Conservation (phyloP, 2,797 vertebrate species). For the Xerus rutilus region DNA sequence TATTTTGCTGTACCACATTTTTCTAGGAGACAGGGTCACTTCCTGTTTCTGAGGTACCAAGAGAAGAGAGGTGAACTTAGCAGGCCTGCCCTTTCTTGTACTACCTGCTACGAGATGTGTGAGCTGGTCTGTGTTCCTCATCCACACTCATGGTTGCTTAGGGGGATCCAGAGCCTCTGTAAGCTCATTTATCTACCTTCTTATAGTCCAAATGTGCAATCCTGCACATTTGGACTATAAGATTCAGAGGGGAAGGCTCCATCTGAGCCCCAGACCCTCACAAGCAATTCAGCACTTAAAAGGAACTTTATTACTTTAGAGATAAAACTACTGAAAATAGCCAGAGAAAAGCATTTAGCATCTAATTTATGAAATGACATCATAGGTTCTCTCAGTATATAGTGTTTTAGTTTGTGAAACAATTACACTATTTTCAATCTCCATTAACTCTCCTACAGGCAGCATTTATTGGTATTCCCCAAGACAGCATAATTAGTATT, state of each 20-base stretch:
- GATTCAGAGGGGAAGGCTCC: neutral
- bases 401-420: constrained; percentile 72
- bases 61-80: neutral
- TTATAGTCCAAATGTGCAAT: neutral
- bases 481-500: constrained; percentile 81
- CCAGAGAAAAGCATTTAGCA: constrained; percentile 65
- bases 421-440: constrained; percentile 74
- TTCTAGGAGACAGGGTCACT: neutral
- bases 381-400: constrained; percentile 51
- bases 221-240: too few relatives aligned
- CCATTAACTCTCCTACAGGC: constrained; percentile 69
- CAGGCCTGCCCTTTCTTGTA: neutral
- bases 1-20: neutral
- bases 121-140: neutral
- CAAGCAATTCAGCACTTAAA: constrained; percentile 20
- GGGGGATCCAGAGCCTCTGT: neutral
- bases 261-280: neutral
- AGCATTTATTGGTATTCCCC: constrained; percentile 65
- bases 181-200: neutral
- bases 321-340: constrained; percentile 68
- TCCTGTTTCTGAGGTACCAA: neutral
- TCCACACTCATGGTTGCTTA: neutral
- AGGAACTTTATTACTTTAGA: constrained; percentile 22
- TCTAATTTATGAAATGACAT: constrained; percentile 69
- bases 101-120: neutral